phyloP scores from a whole-genome alignment of 1,140 invertebrate species.

The Drosophila willistoni region DNA sequence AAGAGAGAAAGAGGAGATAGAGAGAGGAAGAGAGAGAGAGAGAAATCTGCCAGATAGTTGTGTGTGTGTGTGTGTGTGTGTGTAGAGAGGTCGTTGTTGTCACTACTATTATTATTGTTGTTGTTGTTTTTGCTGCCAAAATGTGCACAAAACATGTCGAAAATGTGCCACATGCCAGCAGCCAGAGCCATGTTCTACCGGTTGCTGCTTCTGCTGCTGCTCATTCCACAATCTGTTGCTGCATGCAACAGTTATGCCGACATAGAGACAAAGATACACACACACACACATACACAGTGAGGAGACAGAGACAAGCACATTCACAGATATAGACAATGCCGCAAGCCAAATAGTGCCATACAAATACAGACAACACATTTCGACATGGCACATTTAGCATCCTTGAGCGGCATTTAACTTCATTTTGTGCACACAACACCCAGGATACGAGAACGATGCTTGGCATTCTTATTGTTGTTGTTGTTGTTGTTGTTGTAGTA shows the following conservation, averaged over 20 bases:
- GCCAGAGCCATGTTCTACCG: constrained; percentile 11
- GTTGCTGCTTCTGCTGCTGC: constrained; percentile 40
- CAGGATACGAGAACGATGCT: constrained; percentile 19
- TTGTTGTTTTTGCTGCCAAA: constrained; percentile 62
- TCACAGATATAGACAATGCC: constrained; percentile 54
- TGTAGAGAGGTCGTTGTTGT: constrained; percentile 21
- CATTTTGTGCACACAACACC: constrained; percentile 57
- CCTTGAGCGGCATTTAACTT: constrained; percentile 80
- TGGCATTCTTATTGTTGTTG: constrained; percentile 20
- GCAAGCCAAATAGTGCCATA: constrained; percentile 67
- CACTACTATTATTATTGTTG: constrained; percentile 26
- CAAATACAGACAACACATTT: constrained; percentile 73
- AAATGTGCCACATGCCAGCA: constrained; percentile 80
- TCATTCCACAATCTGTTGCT: constrained; percentile 26
- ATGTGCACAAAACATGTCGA: constrained; percentile 80
- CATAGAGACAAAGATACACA: constrained; percentile 32
- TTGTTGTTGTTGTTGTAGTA: constrained; percentile 16
- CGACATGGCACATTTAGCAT: constrained; percentile 79
- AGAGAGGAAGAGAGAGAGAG: constrained; percentile 38
- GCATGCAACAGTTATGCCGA: constrained; percentile 75
- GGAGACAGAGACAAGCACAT: constrained; percentile 10
- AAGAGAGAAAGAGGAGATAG: constrained; percentile 53
- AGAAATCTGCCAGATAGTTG: constrained; percentile 28
- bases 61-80: neutral
- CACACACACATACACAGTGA: neutral